These are phyloP conservation scores for Oreortyx pictus DNA, from an alignment of 2,797 vertebrate genomes.

Conservation along the genomic window DNA sequence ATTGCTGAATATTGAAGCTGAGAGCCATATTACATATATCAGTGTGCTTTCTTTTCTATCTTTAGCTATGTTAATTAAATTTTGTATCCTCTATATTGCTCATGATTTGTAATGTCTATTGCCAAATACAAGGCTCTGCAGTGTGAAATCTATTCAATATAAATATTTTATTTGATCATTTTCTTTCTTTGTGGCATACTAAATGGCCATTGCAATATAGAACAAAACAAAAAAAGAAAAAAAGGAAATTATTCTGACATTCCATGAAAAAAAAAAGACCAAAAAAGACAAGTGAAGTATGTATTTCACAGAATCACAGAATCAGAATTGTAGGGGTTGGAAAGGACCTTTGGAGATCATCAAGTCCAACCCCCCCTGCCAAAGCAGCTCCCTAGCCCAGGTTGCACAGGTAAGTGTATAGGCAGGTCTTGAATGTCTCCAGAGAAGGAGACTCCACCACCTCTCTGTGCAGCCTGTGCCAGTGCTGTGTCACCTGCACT, in stretches of 20 bases:
- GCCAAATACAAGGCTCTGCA: constrained; percentile 24
- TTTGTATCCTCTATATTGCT: constrained; percentile 42
- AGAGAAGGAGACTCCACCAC: no score
- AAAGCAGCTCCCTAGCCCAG: no score
- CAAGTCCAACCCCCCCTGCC: no score
- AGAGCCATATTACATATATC: constrained; percentile 44
- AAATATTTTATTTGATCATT: constrained; percentile 60
- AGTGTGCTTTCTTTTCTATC: constrained; percentile 48
- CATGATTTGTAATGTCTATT: constrained; percentile 42
- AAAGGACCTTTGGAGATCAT: no score
- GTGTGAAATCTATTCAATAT: constrained; percentile 26
- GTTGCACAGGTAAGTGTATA: no score
- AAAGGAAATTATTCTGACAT: background rate
- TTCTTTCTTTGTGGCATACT: background rate
- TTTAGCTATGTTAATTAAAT: constrained; percentile 67
- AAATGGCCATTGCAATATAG: background rate
- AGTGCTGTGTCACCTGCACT: no score
- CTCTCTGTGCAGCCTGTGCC: no score
- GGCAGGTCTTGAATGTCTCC: no score
- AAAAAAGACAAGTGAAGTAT: background rate
- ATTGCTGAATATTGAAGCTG: constrained; percentile 54
- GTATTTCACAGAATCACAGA: background rate
- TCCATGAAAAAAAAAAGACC: constrained; percentile 10
- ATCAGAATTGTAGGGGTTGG: no score
- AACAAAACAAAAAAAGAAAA: background rate